Conservation (phyloP, 2,113 vertebrate genomes). For the Dromas ardeola region DNA sequence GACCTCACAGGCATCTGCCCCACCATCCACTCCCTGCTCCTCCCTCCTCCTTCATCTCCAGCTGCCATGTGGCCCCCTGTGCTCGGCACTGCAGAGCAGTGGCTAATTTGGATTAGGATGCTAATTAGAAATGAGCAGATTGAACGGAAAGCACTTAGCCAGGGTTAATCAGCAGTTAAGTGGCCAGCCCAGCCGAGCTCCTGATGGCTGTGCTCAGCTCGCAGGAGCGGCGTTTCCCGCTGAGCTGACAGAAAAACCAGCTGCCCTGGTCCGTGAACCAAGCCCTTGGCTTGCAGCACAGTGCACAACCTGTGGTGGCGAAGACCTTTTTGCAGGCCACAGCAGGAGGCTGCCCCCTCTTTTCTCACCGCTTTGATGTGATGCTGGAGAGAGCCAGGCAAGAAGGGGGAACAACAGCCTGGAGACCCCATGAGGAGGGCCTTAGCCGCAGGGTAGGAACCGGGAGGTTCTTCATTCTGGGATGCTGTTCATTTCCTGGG, state of each 20-base stretch:
- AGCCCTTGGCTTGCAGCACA: background rate
- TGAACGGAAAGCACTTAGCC: slow-evolving; percentile 40
- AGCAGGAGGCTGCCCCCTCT: background rate
- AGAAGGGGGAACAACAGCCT: background rate
- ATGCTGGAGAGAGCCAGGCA: background rate
- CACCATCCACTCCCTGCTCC: accelerated
- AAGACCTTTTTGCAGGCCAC: background rate
- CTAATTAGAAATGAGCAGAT: slow-evolving; percentile 61
- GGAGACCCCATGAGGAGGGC: background rate
- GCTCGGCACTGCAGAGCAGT: background rate
- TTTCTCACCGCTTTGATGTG: background rate
- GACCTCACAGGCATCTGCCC: background rate
- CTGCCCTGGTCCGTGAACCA: background rate
- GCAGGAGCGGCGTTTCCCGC: accelerated
- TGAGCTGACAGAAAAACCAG: background rate
- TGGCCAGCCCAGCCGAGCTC: slow-evolving; percentile 6
- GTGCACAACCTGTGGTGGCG: background rate
- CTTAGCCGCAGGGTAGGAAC: background rate
- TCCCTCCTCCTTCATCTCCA: background rate
- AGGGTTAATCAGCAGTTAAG: slow-evolving; percentile 67
- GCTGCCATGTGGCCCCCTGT: background rate
- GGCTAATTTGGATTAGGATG: slow-evolving; percentile 64
- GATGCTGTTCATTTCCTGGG: background rate
- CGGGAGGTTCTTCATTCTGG: background rate
- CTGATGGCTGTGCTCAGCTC: background rate